phyloP scores from a whole-genome alignment of 2,797 vertebrate species.

The Pelobates cultripes region DNA sequence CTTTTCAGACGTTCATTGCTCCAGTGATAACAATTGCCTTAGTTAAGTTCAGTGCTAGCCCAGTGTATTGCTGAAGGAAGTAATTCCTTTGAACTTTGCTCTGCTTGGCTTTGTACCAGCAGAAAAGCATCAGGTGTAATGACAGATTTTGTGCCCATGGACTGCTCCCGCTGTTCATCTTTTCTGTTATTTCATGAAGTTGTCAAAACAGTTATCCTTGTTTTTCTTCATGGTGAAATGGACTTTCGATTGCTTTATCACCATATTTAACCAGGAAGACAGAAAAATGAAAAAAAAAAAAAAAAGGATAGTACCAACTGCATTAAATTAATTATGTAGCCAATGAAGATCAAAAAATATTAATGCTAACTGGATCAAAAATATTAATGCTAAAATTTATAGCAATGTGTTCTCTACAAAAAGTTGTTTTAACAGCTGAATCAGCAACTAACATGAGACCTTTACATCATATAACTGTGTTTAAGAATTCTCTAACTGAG shows the following conservation, averaged over 20 bases:
- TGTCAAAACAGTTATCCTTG: background rate
- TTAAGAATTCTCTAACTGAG: too few species aligned
- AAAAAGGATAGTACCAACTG: background rate
- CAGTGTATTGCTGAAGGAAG: slow-evolving; percentile 3
- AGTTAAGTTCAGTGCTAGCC: slow-evolving; percentile 11
- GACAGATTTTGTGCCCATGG: background rate
- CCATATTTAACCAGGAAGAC: background rate
- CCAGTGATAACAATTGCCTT: slow-evolving; percentile 9
- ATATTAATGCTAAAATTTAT: too few species aligned
- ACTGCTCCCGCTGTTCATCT: background rate
- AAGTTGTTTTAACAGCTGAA: too few species aligned
- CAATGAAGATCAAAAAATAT: too few species aligned
- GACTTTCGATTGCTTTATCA: background rate
- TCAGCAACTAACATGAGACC: too few species aligned
- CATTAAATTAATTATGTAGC: background rate
- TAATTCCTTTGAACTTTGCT: slow-evolving; percentile 14
- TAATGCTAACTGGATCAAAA: too few species aligned
- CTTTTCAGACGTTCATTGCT: slow-evolving; percentile 1
- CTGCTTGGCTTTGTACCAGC: background rate
- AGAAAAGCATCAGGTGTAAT: slow-evolving; percentile 6
- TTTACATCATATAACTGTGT: too few species aligned
- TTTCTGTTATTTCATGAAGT: slow-evolving; percentile 24
- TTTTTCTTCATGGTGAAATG: background rate
- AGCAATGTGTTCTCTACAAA: too few species aligned
- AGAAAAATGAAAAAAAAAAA: background rate